phyloP scores from a whole-genome alignment of 2,113 vertebrate species.

The Phylloscopus whistleri region DNA sequence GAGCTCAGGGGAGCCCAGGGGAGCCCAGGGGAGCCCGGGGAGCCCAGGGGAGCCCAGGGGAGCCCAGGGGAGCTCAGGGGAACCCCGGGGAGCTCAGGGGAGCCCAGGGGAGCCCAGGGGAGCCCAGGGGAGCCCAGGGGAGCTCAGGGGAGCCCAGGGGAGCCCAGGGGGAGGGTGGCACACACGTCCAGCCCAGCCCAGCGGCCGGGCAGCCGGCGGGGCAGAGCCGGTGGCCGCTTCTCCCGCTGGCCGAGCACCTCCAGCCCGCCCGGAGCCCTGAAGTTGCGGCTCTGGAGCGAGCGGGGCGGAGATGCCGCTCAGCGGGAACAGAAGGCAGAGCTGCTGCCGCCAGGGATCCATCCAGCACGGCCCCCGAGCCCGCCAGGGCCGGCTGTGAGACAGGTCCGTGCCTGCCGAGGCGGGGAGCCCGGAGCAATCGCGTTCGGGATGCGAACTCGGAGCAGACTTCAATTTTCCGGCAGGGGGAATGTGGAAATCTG shows the following conservation, averaged over 20 bases:
- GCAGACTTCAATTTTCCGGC: constrained; percentile 23
- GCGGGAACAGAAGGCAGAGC: constrained; percentile 49
- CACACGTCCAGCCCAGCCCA: not conserved
- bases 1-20: too few species aligned
- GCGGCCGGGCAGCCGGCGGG: constrained; percentile 12
- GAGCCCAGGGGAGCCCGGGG: too few species aligned
- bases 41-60: too few species aligned
- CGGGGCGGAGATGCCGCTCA: constrained; percentile 34
- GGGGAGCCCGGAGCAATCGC: not conserved
- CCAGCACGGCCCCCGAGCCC: constrained; percentile 14
- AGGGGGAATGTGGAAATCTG: constrained; percentile 29
- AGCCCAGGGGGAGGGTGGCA: not conserved
- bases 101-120: too few species aligned
- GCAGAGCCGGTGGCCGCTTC: constrained; percentile 44
- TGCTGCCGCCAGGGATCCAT: constrained; percentile 26
- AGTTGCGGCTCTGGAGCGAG: constrained; percentile 37
- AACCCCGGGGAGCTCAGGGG: too few species aligned
- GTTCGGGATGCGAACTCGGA: constrained; percentile 39
- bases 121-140: too few species aligned
- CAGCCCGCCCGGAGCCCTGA: not conserved
- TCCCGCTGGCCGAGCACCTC: not conserved
- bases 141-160: too few species aligned
- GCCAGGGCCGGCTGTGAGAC: constrained; percentile 49
- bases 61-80: too few species aligned
- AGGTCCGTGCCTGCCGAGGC: constrained; percentile 55